Conservation (phyloP, 1,140 invertebrate species). For the Glomeris maerens region DNA sequence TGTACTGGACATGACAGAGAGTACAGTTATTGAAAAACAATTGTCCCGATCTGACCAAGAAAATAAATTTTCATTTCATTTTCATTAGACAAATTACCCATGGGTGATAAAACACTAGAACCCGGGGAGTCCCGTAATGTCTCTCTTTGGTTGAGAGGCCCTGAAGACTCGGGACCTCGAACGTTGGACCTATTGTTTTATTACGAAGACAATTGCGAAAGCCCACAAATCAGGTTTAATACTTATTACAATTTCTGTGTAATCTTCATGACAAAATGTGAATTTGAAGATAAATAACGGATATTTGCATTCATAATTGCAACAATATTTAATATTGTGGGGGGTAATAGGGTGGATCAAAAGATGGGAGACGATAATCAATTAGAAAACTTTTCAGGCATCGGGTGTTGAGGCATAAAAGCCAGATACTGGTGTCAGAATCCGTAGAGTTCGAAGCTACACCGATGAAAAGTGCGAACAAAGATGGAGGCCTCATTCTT, state of each 20-base stretch:
- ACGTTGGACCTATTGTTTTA: conserved; percentile 53
- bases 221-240: conserved; percentile 18
- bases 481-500: too few species aligned
- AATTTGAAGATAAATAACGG: neutral
- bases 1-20: conserved; percentile 8
- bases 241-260: neutral
- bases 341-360: neutral
- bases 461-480: too few species aligned
- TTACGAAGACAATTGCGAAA: conserved; percentile 42
- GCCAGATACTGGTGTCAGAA: too few species aligned
- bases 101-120: conserved; percentile 36
- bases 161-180: conserved; percentile 44
- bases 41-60: conserved; percentile 9
- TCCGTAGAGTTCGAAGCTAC: too few species aligned
- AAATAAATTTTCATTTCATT: conserved; percentile 21
- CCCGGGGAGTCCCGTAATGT: conserved; percentile 41
- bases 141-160: conserved; percentile 51
- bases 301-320: conserved; percentile 1
- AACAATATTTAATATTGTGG: neutral
- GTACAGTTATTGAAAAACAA: neutral
- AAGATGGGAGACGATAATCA: neutral
- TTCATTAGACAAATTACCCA: conserved; percentile 12
- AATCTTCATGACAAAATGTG: neutral
- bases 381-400: neutral
- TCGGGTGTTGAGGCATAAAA: too few species aligned